Evolutionary conservation across 2,113 vertebrate genomes (phyloP).

Genomic region (Synodontis membranacea): DNA sequence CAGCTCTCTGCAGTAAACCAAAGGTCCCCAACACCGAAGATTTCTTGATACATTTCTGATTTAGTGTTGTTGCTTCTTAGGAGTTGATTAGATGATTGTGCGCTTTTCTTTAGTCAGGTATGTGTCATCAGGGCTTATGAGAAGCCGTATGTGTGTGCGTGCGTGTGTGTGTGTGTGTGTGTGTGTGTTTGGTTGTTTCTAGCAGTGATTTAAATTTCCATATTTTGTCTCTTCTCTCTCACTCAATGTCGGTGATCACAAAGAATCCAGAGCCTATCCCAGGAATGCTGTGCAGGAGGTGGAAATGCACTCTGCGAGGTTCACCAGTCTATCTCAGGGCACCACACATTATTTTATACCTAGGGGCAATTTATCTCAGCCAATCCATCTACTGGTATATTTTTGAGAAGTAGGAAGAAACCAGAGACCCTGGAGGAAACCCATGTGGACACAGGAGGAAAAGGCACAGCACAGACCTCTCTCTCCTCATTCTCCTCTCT

Average conservation of each 20-base stretch:
- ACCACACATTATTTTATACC: neutral
- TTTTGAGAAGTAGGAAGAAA: neutral
- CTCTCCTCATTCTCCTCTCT: conserved; percentile 8
- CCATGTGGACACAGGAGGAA: neutral
- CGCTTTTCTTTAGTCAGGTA: neutral
- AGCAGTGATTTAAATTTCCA: neutral
- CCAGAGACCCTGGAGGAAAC: neutral
- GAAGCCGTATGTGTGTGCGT: neutral
- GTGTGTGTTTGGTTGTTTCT: neutral
- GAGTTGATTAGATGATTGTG: conserved; percentile 16
- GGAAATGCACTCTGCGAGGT: neutral
- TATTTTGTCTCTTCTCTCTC: neutral
- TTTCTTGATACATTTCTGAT: conserved; percentile 12
- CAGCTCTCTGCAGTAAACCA: conserved; percentile 19
- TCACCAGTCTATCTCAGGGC: neutral
- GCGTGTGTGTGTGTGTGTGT: neutral
- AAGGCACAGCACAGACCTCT: conserved; percentile 9
- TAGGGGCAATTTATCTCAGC: neutral
- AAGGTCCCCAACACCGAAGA: conserved; percentile 18
- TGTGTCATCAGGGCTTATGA: neutral
- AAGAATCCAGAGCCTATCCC: neutral
- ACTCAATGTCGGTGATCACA: neutral
- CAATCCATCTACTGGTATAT: neutral
- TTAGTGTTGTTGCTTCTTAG: conserved; percentile 20
- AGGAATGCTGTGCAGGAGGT: neutral